Evolutionary conservation across 2,888 invertebrate species (phyloP), one percentile per base, ranked within the genome.

Genomic region (Chelonus formosanus): DNA sequence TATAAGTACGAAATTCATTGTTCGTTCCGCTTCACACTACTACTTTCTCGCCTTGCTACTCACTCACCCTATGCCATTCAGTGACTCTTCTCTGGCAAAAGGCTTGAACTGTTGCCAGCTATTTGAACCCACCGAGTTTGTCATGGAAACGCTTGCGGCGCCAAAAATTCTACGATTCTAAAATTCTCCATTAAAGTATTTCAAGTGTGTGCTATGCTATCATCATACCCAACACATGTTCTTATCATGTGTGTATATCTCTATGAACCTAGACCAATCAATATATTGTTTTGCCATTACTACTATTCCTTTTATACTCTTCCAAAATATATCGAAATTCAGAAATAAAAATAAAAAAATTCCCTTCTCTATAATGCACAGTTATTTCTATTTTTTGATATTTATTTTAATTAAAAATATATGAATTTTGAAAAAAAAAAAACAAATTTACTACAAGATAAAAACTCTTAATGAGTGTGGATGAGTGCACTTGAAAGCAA

Each of bases 1-100:
- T 81, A 81, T 78, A 78, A 81, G 78, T 78, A 77, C 73, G 76
- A 81, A 80, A 81, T 81, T 78, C 80, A 79, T 79, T 78, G 80
- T 78, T 75, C 73, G 69, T 68, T 67, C 69, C 58, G 63, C 67
- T 69, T 63, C 63, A 57, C 63, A 44, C 68, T 67, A 44, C 68
- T 67, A 66, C 67, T 67, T 48, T 54, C 57, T 34, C 61, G 47
- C 61, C 48, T 56, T 48, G 54, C 50, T 61, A 36, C 48, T 40
- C 59, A 8, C 66, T 31, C 61, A 45, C 45, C 31, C 53, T 8
- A 31, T 56, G 50, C 35, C 32, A n/a, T 54, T 35, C 63, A 2
- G 1, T 20, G 54, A 52, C 56, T 32, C 53, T 54, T 60, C 62
- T 58, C 47, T 65, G 64, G 58, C 65, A 47, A 55, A 61, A 52